A percentile compares a stretch with the other conserved stretches of the same genome.
Conservation (phyloP, 1,140 invertebrate genomes). For the Penaeus japonicus region DNA sequence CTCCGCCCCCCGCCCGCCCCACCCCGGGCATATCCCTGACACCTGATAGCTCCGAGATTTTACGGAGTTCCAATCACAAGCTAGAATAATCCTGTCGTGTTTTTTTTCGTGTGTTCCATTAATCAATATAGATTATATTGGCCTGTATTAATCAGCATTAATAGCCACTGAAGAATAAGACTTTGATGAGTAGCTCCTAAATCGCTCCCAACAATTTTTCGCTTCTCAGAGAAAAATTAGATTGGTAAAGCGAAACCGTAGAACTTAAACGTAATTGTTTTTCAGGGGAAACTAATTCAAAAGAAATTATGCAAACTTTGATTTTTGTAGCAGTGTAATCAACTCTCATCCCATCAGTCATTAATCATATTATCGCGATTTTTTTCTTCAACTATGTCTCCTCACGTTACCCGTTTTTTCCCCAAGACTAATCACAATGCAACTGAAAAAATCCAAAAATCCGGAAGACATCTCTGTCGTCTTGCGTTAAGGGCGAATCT, state of each 20-base stretch:
- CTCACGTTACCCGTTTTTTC: slow-evolving; percentile 42
- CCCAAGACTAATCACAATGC: slow-evolving; percentile 47
- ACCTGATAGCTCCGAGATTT: too few species aligned
- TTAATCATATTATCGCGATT: slow-evolving; percentile 47
- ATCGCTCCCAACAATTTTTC: not conserved
- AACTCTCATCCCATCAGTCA: slow-evolving; percentile 48
- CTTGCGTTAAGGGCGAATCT: not conserved
- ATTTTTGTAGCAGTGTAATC: slow-evolving; percentile 51
- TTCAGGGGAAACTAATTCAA: slow-evolving; percentile 26
- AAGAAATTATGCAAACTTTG: slow-evolving; percentile 56
- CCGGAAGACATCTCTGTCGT: not conserved
- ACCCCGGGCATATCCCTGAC: too few species aligned
- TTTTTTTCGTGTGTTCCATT: not conserved
- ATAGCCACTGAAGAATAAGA: not conserved
- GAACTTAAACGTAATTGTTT: slow-evolving; percentile 32
- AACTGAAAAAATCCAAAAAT: slow-evolving; percentile 17
- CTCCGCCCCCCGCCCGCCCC: too few species aligned
- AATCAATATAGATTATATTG: slow-evolving; percentile 36
- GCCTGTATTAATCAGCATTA: slow-evolving; percentile 25
- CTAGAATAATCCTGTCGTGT: too few species aligned
- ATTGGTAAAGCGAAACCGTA: slow-evolving; percentile 2
- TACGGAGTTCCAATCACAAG: too few species aligned
- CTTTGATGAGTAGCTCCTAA: not conserved
- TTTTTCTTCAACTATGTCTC: slow-evolving; percentile 45
- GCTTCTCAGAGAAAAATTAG: not conserved